Base-by-base conservation (phyloP, 2,888 invertebrate genomes). In the Trissoscelio sp. region DNA sequence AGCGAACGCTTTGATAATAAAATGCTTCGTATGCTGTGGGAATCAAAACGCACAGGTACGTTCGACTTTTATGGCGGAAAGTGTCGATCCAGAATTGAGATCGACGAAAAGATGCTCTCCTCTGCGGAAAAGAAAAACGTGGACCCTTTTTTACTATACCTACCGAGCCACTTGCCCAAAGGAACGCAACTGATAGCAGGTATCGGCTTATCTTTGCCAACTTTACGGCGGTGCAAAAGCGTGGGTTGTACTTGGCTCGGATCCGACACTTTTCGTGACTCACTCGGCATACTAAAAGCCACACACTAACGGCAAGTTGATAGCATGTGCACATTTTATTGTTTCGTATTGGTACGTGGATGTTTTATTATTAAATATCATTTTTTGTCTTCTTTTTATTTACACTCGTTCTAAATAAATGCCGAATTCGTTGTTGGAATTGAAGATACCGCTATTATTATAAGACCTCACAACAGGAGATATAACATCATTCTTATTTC, bases 191-290 rank as follows among this genome's bases (percentile, higher is more conserved):
- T 79, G 79, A 79, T 82, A 79, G 75, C 72, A 66, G 75, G 79
- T 74, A 80, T 69, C 74, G 79, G 69, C 74, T 79, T 82, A 79
- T 82, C 79, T 79, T 79, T 82, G 72, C 82, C 79, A 79, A 79
- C 82, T 79, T 79, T 79, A 79, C 82, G 82, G 75, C 82, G 66
- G 82, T 70, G 82, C 82, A 82, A 79, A 82, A 75, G 74, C 79
- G 82, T 79, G 79, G 82, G 82, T 77, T 74, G 82, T 79, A 82
- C 79, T 82, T 82, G 79, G 79, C 82, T 75, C 70, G 67, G 75
- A 79, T 82, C 82, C 79, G 75, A 79, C 79, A 82, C 82, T 82
- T 82, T 81, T 79, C 82, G 82, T 79, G 82, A 82, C 82, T 79
- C 82, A 70, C 79, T 74, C 79, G 73, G 79, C 79, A 82, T 82